These are phyloP conservation scores for Trachymyrmex septentrionalis DNA, from an alignment of 1,140 invertebrate species.

Conservation along the genomic window DNA sequence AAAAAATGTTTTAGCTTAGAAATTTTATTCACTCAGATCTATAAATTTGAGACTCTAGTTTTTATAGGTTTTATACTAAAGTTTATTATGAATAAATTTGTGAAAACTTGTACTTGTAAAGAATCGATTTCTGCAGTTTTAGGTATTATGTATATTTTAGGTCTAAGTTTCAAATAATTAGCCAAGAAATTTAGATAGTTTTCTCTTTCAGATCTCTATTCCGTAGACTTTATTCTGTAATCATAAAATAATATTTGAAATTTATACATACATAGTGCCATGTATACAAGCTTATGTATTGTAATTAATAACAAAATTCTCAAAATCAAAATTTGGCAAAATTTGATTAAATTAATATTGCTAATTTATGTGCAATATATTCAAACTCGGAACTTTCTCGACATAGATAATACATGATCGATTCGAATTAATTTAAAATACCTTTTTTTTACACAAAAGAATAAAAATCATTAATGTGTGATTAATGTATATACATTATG, in stretches of 20 bases:
- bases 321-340: background rate
- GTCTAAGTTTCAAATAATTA: background rate
- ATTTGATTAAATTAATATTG: background rate
- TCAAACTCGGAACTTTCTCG: constrained; percentile 10
- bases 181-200: background rate
- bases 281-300: background rate
- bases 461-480: background rate
- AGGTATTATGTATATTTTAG: background rate
- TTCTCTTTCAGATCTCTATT: background rate
- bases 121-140: background rate
- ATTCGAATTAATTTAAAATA: background rate
- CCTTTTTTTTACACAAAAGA: background rate
- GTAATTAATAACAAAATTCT: background rate
- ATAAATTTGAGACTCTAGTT: background rate
- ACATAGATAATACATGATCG: background rate
- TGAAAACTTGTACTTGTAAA: background rate
- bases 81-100: background rate
- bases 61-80: background rate
- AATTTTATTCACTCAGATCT: background rate
- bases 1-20: background rate
- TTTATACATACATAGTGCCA: too few species aligned
- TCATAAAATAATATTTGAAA: background rate
- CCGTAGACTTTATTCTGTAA: background rate
- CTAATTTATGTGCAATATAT: background rate
- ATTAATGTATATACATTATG: background rate